Conservation (phyloP, 2,888 invertebrate species). For the Ornithoptera priamus region DNA sequence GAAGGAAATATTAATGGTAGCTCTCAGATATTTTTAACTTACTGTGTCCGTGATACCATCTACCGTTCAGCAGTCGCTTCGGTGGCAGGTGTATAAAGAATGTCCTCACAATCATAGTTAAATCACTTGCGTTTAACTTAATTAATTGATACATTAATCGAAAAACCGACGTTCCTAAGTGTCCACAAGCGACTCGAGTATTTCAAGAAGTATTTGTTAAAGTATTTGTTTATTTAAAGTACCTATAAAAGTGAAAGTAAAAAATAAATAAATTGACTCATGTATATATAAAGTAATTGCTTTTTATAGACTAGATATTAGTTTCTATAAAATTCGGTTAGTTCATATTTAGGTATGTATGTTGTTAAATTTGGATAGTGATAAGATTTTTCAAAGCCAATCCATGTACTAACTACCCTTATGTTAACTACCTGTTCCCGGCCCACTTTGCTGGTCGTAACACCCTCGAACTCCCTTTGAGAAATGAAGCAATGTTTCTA, state of each 20-base stretch:
- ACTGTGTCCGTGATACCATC: constrained; percentile 7
- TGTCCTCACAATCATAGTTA: constrained; percentile 38
- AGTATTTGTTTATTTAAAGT: not conserved
- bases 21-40: constrained; percentile 10
- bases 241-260: not conserved
- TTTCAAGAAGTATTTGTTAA: constrained; percentile 2
- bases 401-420: too few relatives aligned
- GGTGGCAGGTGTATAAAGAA: constrained; percentile 36
- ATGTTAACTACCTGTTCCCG: too few relatives aligned
- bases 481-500: too few relatives aligned
- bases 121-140: constrained; percentile 38
- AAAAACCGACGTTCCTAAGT: constrained; percentile 25
- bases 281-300: too few relatives aligned
- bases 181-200: constrained; percentile 2
- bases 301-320: too few relatives aligned
- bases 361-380: too few relatives aligned
- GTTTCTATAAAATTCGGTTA: too few relatives aligned
- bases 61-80: constrained; percentile 16
- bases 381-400: too few relatives aligned
- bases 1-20: constrained; percentile 14
- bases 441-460: too few relatives aligned
- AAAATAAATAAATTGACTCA: not conserved
- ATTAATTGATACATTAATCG: constrained; percentile 41
- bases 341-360: too few relatives aligned
- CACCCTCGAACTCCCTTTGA: too few relatives aligned